phyloP scores from a whole-genome alignment of 1,140 invertebrate genomes.

The Drosophila navojoa region DNA sequence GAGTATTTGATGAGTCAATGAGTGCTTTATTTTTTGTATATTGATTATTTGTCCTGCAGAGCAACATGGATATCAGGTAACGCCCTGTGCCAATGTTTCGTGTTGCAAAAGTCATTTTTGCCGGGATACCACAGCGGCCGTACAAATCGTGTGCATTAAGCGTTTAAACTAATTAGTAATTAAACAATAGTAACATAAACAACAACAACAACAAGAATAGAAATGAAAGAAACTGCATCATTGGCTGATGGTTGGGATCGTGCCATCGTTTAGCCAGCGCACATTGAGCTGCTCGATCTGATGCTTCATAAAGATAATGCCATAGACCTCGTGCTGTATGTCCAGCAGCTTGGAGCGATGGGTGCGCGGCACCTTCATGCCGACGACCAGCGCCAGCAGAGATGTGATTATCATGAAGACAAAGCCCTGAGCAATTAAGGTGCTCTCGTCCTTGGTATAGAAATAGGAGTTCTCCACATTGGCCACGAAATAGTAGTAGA shows the following conservation, averaged over 20 bases:
- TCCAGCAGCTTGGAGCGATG: conserved; percentile 63
- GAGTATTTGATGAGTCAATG: conserved; percentile 4
- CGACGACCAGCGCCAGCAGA: conserved; percentile 70
- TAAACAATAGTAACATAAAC: not conserved
- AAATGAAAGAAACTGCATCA: conserved; percentile 13
- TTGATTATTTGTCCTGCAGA: conserved; percentile 24
- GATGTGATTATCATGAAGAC: conserved; percentile 75
- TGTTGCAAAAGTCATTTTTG: conserved; percentile 62
- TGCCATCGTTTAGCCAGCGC: conserved; percentile 76
- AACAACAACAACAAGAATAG: conserved; percentile 17
- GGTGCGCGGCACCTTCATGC: conserved; percentile 77
- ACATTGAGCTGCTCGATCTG: conserved; percentile 81
- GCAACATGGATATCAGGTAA: conserved; percentile 46
- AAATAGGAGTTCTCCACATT: conserved; percentile 74
- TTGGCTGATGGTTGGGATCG: conserved; percentile 77
- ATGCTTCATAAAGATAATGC: conserved; percentile 80
- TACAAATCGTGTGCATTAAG: conserved; percentile 64
- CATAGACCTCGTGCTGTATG: conserved; percentile 75
- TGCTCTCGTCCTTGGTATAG: conserved; percentile 69
- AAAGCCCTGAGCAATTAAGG: conserved; percentile 77
- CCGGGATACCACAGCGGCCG: conserved; percentile 67
- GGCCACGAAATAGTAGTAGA: conserved; percentile 73
- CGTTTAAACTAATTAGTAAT: conserved; percentile 48
- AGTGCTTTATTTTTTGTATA: not conserved
- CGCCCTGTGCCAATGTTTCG: conserved; percentile 65